A percentile compares a stretch with the other conserved stretches of the same genome.
These are phyloP conservation scores for Dinoponera quadriceps DNA, from an alignment of 1,140 invertebrate species.

Conservation along the genomic window DNA sequence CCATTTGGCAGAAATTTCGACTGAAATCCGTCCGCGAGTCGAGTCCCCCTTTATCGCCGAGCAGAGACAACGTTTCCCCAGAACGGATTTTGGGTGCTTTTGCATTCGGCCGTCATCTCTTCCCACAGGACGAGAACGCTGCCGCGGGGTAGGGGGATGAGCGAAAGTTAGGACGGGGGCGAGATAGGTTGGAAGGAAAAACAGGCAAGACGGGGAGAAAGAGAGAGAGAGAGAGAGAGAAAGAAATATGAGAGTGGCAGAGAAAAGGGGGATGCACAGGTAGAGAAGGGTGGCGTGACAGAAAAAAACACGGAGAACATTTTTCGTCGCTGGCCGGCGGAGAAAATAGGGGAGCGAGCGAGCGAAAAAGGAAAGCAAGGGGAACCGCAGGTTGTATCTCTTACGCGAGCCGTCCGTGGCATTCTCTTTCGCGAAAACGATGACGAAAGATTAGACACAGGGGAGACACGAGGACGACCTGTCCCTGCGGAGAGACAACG, in stretches of 20 bases:
- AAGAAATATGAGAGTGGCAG: neutral
- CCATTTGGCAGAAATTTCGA: slow-evolving; percentile 35
- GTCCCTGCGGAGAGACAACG: neutral
- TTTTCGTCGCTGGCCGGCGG: slow-evolving; percentile 33
- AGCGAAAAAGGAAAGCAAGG: slow-evolving; percentile 6
- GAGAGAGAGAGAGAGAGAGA: neutral
- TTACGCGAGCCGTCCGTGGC: slow-evolving; percentile 35
- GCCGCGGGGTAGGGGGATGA: neutral
- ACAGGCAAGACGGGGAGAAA: slow-evolving; percentile 14
- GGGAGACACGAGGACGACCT: slow-evolving; percentile 16
- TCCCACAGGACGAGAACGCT: slow-evolving; percentile 7
- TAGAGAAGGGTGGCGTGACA: neutral
- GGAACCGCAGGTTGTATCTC: slow-evolving; percentile 44
- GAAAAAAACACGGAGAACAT: slow-evolving; percentile 39
- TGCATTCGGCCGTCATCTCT: slow-evolving; percentile 24
- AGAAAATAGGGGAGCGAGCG: slow-evolving; percentile 30
- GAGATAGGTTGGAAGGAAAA: neutral
- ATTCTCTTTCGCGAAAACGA: slow-evolving; percentile 64
- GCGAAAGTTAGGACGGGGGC: neutral
- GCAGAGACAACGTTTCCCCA: slow-evolving; percentile 5
- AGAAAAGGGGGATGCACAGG: neutral
- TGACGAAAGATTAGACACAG: slow-evolving; percentile 63
- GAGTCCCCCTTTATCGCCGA: neutral
- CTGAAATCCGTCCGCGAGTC: neutral
- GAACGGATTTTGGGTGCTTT: slow-evolving; percentile 14